Base-by-base conservation (phyloP, 2,797 vertebrate species). In the Sebastes aleutianus region DNA sequence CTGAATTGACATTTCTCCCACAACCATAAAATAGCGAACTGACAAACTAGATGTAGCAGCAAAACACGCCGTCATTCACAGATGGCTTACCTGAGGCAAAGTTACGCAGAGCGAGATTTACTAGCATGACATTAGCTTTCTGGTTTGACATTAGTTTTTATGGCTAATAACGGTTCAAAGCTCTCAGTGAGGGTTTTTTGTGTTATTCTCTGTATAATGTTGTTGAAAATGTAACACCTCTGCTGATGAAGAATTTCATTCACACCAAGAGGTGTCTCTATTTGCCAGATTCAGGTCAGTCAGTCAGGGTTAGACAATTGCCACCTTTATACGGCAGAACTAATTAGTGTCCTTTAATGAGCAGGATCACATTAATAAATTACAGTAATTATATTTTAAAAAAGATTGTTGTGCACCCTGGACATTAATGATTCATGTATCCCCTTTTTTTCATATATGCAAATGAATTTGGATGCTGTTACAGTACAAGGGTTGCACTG, bases 51-150 rank as follows among this genome's bases (percentile, higher is more conserved):
- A 74, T 65, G 64, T 63, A 74, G 80, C 61, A 70, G 82, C 75
- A 84, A 89, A 47, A 84, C 68, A 72, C 58, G 22, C 76, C 69
- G 86, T 85, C 89, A 70, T 81, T 87, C 86, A 87, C 92, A 93
- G 89, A 90, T 92, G 91, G 85, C 83, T 87, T 16, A 93, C 92
- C 93, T 85, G 86, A 62, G 76, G 93, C 92, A 92, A 87, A 90
- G 85, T 90, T 90, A 78, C 56, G 57, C 74, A 31, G 74, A 78
- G 79, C 8, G 73, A 92, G 90, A 93, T 92, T 93, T 94, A 94
- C 79, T 89, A 77, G 86, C 82, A 87, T 92, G 91, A 89, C 93
- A 90, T 92, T 92, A 91, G 80, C 87, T 92, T 79, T 85, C 74
- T 9, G 36, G 85, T 76, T 84, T 85, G 88, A 87, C 91, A 90